Base-by-base conservation (phyloP, 2,888 invertebrate species). In the Cryptosula pallasiana region DNA sequence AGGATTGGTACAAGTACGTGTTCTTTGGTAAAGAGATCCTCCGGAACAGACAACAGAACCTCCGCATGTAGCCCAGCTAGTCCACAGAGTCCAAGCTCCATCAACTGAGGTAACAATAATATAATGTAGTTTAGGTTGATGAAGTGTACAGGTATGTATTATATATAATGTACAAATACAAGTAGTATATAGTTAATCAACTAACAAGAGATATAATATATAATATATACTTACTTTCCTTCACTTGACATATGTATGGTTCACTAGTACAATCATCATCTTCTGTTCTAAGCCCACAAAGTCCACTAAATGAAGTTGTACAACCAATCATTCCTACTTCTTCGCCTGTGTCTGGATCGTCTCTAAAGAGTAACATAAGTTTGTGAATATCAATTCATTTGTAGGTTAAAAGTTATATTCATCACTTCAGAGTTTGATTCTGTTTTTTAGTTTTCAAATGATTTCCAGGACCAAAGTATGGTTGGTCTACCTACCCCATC, bases 1-100 rank as follows among this genome's bases (percentile, higher is more conserved):
- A 2, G 63, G 63, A 34, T 63, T 63, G 27, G 63, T 63, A 34
- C 63, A 63, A n/a, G 63, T 63, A 25, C 63, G 20, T 5, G 29
- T 63, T 63, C 63, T 27, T 3, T 9, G 25, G n/a, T 32, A 63
- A 5, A 63, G 63, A 27, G 32, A 5, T 25, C 32, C 27, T 13
- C 9, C 45, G 9, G 63, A 29, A n/a, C 63, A 63, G 2, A 5
- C 63, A 13, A 45, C 45, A 13, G 45, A 45, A 13, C 25, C 20
- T 20, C 27, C 27, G 32, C 63, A 63, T 25, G 9, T 13, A 9
- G 63, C 29, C 63, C 63, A 63, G 63, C 13, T 32, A 63, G 25
- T 32, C 63, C 63, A 63, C 9, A 63, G 32, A 9, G 32, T 32
- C 63, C 63, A 63, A 5, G 25, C 63, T 32, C 63, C 63, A 63